Percentiles rank a stretch among this genome's conserved stretches.
phyloP scores from a whole-genome alignment of 2,797 vertebrate species.

The Bradypus variegatus region DNA sequence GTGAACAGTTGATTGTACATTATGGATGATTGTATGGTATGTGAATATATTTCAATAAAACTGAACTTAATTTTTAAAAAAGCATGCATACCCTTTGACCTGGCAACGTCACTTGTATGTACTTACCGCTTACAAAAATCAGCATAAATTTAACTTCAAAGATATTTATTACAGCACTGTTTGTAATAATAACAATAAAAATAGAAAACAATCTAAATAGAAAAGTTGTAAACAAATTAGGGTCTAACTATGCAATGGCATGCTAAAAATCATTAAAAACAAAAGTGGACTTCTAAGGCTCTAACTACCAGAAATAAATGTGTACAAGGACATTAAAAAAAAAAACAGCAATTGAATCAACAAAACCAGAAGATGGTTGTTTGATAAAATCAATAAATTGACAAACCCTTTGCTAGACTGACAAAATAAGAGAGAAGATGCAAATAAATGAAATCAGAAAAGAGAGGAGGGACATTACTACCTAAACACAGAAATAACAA shows the following conservation, averaged over 20 bases:
- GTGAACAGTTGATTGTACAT: too few relatives aligned
- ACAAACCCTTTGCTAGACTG: too few relatives aligned
- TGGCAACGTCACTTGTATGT: neutral
- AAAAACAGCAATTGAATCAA: too few relatives aligned
- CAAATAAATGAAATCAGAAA: too few relatives aligned
- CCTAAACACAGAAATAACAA: too few relatives aligned
- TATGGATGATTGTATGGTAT: too few relatives aligned
- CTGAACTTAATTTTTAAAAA: neutral
- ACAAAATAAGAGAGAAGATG: too few relatives aligned
- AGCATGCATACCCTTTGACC: neutral
- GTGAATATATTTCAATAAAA: too few relatives aligned
- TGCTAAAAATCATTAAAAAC: neutral
- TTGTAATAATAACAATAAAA: neutral
- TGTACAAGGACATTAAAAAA: neutral
- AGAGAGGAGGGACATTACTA: too few relatives aligned
- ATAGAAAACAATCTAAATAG: neutral
- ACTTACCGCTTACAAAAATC: neutral
- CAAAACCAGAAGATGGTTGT: too few relatives aligned
- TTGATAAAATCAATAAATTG: too few relatives aligned
- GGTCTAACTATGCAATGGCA: neutral
- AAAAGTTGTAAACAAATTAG: neutral
- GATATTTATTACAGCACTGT: neutral
- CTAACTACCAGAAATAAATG: conserved; percentile 14
- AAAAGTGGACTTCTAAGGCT: neutral
- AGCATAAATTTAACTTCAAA: neutral